phyloP scores from a whole-genome alignment of 2,113 vertebrate genomes.

The Heterocephalus glaber region DNA sequence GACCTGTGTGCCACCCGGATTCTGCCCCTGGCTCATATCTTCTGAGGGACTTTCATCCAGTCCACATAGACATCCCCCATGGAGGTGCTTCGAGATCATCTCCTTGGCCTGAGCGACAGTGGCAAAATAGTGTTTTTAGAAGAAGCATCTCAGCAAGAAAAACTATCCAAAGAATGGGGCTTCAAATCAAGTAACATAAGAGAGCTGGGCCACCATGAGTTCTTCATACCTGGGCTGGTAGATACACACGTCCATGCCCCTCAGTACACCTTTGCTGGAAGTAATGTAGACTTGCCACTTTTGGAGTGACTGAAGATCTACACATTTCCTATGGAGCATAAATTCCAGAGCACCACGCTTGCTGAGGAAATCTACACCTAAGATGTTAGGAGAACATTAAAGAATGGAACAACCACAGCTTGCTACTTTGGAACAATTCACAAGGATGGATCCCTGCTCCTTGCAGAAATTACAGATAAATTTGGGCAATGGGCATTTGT shows the following conservation, averaged over 20 bases:
- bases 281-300: constrained; percentile 91
- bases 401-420: constrained; percentile 93
- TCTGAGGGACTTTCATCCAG: constrained; percentile 92
- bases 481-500: constrained; percentile 96
- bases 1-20: constrained; percentile 69
- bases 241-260: constrained; percentile 97
- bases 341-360: constrained; percentile 87
- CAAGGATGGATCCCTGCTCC: constrained; percentile 92
- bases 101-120: constrained; percentile 88
- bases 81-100: constrained; percentile 86
- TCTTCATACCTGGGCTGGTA: constrained; percentile 96
- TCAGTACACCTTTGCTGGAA: constrained; percentile 93
- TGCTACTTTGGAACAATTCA: constrained; percentile 98
- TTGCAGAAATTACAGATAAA: constrained; percentile 92
- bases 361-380: constrained; percentile 91
- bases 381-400: constrained; percentile 84
- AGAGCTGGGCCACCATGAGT: constrained; percentile 90
- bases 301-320: constrained; percentile 93
- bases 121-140: constrained; percentile 95
- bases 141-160: constrained; percentile 83
- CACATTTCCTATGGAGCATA: constrained; percentile 92
- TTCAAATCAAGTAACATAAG: constrained; percentile 88
- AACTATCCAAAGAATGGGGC: constrained; percentile 86
- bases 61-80: constrained; percentile 86
- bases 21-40: constrained; percentile 82